Base-by-base conservation (phyloP, 2,797 vertebrate genomes). In the Gastrophryne carolinensis region DNA sequence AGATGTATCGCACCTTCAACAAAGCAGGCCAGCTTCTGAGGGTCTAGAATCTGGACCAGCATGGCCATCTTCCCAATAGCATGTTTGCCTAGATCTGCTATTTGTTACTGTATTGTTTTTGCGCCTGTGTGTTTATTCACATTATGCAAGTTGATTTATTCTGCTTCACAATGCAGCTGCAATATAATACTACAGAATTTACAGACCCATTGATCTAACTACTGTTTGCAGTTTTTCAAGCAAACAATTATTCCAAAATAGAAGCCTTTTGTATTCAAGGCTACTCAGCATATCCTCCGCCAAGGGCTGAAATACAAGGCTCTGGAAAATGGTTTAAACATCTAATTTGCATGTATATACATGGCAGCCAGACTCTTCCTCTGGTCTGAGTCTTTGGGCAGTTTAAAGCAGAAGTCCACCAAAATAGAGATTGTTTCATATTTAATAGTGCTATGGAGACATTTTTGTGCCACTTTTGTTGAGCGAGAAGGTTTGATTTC, bases 41-140 rank as follows among this genome's bases (percentile, higher is more conserved):
- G 17, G 39, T 1, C 39, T 17, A 8, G 15, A 44, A 44, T 44
- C 13, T 17, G 17, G 39, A 44, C 15, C 39, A 17, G 15, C n/a
- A 17, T 8, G 15, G 7, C 17, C 29, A 52, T 13, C 21, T 15
- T 34, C 12, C 5, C 10, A 26, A 21, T 32, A 12, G 30, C 29
- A 13, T 4, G 12, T 30, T 35, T 52, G 29, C 30, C 23, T 11
- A 30, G 37, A 27, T 70, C 57, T 41, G 57, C 63, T 49, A 53
- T 41, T 63, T 64, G 63, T 35, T 64, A 63, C 47, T 62, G 35
- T 61, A 61, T 58, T 52, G 23, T 72, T 23, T 35, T 23, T 62
- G 27, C 62, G 44, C 39, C 5, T 58, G 5, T 70, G 5, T 70
- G 30, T 70, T 52, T 66, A n/a, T 49, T 17, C 39, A 50, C 58